These are phyloP conservation scores for Drosophila mimica DNA, from an alignment of 2,888 invertebrate genomes.

Conservation along the genomic window DNA sequence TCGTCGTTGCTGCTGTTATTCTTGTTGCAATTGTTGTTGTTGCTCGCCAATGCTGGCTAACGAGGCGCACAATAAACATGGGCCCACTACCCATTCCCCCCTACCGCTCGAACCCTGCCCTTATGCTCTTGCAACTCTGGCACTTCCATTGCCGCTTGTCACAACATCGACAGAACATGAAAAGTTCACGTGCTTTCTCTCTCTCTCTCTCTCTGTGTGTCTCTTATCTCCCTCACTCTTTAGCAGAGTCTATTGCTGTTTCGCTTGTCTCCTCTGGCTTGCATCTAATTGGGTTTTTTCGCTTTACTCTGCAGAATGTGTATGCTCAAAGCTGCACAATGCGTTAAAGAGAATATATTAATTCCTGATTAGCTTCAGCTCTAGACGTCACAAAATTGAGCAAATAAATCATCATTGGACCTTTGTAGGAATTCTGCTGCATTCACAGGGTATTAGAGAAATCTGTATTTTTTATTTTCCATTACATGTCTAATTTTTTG, in stretches of 20 bases:
- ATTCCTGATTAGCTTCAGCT: neutral
- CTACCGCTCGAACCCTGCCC: neutral
- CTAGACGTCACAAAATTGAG: neutral
- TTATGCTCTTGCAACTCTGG: neutral
- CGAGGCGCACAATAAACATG: constrained; percentile 69
- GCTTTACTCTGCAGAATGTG: constrained; percentile 2
- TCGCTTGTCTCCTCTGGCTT: constrained; percentile 34
- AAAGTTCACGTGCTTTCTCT: constrained; percentile 38
- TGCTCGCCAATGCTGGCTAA: constrained; percentile 48
- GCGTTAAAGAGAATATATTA: neutral
- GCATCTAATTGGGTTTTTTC: constrained; percentile 70
- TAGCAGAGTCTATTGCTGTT: constrained; percentile 15
- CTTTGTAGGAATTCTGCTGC: neutral
- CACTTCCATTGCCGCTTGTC: constrained; percentile 51
- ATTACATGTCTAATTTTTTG: neutral
- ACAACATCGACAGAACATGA: constrained; percentile 74
- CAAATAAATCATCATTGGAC: neutral
- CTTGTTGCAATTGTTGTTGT: constrained; percentile 27
- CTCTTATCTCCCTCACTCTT: neutral
- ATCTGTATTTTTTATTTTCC: no score
- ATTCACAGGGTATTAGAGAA: neutral
- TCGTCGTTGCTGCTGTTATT: constrained; percentile 10
- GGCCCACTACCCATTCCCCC: neutral
- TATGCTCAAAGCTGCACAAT: neutral
- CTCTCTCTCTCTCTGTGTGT: neutral